phyloP scores from a whole-genome alignment of 2,888 invertebrate species.

The Ommatoiulus sabulosus region DNA sequence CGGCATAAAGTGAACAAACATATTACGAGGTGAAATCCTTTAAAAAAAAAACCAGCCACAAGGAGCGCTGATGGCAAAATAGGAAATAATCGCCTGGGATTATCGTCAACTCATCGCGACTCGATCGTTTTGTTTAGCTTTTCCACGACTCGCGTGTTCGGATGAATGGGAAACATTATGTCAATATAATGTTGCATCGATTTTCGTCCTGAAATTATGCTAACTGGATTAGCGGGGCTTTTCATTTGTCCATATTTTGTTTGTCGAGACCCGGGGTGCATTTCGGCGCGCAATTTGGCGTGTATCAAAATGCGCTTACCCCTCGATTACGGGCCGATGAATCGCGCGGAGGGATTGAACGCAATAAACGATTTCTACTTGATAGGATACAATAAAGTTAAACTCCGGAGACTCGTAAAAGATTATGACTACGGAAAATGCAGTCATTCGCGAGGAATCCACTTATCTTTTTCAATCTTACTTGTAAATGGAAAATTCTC shows the following conservation, averaged over 20 bases:
- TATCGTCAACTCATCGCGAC: neutral
- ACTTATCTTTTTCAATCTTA: constrained; percentile 29
- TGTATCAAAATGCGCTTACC: neutral
- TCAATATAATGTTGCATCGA: neutral
- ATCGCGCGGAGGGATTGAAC: constrained; percentile 4
- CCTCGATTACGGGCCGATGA: constrained; percentile 18
- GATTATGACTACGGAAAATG: constrained; percentile 28
- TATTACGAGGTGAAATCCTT: too few species aligned
- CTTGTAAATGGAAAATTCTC: constrained; percentile 24
- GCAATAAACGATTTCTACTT: constrained; percentile 28
- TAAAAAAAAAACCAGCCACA: neutral
- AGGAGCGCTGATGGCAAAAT: neutral
- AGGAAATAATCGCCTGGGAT: neutral
- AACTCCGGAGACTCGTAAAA: constrained; percentile 34
- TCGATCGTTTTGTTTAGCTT: neutral
- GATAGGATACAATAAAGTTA: constrained; percentile 34
- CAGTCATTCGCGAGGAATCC: constrained; percentile 22
- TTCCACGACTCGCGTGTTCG: neutral
- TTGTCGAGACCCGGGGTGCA: neutral
- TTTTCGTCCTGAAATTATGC: neutral
- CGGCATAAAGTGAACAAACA: too few species aligned
- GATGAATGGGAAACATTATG: neutral
- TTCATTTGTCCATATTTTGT: constrained; percentile 15
- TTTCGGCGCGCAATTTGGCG: neutral
- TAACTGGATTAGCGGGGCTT: neutral